Conservation (phyloP, 37 sponge, comb jelly and placozoan species). For the Chondrosia reniformis region DNA sequence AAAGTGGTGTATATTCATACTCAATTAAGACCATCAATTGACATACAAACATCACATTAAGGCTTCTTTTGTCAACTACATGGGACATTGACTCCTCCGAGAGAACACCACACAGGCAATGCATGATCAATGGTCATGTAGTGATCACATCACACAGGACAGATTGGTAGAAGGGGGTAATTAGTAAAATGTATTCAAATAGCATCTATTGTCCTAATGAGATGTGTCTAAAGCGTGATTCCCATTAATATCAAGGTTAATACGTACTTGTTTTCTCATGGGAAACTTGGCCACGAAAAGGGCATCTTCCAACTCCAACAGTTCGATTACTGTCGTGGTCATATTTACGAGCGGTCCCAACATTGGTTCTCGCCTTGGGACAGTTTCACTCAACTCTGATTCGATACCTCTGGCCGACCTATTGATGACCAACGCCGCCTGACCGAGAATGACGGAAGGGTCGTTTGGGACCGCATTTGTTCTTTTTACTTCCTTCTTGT, state of each 20-base stretch:
- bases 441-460: slow-evolving; percentile 17
- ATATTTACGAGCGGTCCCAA: slow-evolving; percentile 44
- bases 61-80: no score
- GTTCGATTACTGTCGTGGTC: slow-evolving; percentile 40
- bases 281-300: slow-evolving; percentile 81
- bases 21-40: no score
- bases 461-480: slow-evolving; percentile 19
- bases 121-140: no score
- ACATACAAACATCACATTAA: no score
- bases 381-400: slow-evolving; percentile 9
- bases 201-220: no score
- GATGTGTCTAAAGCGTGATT: no score
- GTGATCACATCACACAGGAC: no score
- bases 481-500: slow-evolving; percentile 35
- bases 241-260: slow-evolving; percentile 13
- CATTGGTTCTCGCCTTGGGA: slow-evolving; percentile 35
- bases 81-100: no score
- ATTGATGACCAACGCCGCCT: slow-evolving; percentile 36
- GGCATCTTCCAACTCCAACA: slow-evolving; percentile 83
- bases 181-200: no score
- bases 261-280: slow-evolving; percentile 84
- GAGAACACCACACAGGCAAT: no score
- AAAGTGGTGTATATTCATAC: no score
- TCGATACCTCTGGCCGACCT: slow-evolving; percentile 26
- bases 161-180: no score